Evolutionary conservation across 2,797 vertebrate genomes (phyloP).

Genomic region (Semaprochilodus insignis): DNA sequence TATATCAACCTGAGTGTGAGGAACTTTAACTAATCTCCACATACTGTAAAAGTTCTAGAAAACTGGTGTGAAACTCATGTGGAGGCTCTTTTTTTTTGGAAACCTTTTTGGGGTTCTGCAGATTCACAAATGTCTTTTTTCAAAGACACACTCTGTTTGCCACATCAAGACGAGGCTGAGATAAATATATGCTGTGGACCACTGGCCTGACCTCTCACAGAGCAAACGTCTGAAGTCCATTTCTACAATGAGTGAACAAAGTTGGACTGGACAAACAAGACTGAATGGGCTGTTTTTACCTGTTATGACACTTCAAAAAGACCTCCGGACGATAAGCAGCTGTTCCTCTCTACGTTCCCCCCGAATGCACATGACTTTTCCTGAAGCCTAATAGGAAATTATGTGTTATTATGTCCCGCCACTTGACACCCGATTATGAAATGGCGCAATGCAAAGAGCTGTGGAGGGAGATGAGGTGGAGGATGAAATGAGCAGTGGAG

Average conservation of each 20-base stretch:
- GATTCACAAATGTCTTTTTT: no score
- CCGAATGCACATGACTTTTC: slow-evolving; percentile 62
- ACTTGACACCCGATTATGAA: slow-evolving; percentile 64
- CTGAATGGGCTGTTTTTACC: slow-evolving; percentile 59
- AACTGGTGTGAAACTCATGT: no score
- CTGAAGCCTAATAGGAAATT: slow-evolving; percentile 67
- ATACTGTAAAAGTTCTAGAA: no score
- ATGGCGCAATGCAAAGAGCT: slow-evolving; percentile 58
- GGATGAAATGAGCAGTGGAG: slow-evolving; percentile 51
- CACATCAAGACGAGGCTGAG: background rate
- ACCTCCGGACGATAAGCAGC: slow-evolving; percentile 40
- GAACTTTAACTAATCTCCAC: no score
- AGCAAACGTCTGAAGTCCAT: slow-evolving; percentile 33
- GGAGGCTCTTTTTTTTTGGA: no score
- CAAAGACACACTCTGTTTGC: background rate
- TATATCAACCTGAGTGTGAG: no score
- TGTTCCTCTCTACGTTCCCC: slow-evolving; percentile 41
- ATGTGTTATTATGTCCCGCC: slow-evolving; percentile 60
- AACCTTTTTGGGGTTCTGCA: no score
- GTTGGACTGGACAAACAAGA: slow-evolving; percentile 52
- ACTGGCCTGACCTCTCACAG: slow-evolving; percentile 16
- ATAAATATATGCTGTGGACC: background rate
- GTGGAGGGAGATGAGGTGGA: slow-evolving; percentile 37
- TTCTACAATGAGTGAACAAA: slow-evolving; percentile 45
- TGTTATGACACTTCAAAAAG: slow-evolving; percentile 52